These are phyloP conservation scores for Misgurnus anguillicaudatus DNA, from an alignment of 2,113 vertebrate species.

Conservation along the genomic window DNA sequence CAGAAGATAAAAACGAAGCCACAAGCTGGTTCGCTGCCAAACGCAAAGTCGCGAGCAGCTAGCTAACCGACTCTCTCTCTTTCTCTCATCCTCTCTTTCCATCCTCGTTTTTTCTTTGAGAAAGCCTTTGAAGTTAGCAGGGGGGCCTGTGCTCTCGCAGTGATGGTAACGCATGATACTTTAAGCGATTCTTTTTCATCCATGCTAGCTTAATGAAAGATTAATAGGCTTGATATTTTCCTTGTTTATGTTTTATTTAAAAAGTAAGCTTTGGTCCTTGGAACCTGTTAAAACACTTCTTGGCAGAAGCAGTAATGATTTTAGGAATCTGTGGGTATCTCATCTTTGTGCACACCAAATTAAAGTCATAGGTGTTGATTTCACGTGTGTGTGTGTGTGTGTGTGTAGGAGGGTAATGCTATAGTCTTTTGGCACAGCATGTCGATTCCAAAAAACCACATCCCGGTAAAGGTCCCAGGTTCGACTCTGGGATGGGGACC, in stretches of 20 bases:
- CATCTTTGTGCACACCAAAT: constrained; percentile 48
- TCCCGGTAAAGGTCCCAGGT: no score
- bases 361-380: constrained; percentile 57
- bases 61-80: constrained; percentile 80
- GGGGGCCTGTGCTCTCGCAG: constrained; percentile 88
- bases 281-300: constrained; percentile 80
- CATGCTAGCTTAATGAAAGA: constrained; percentile 97
- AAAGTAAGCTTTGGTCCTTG: constrained; percentile 74
- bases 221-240: constrained; percentile 99
- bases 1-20: constrained; percentile 83
- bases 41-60: constrained; percentile 73
- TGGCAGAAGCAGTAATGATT: constrained; percentile 71
- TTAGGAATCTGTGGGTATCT: constrained; percentile 73
- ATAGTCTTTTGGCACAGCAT: neutral
- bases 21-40: constrained; percentile 89
- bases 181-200: constrained; percentile 99
- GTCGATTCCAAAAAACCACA: no score
- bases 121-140: constrained; percentile 95
- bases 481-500: no score
- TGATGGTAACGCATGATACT: constrained; percentile 92
- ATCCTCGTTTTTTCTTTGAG: constrained; percentile 70
- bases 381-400: constrained; percentile 34
- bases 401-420: neutral
- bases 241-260: constrained; percentile 90
- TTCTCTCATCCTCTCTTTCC: constrained; percentile 59